Conservation (phyloP, 2,113 vertebrate genomes). For the Acrocephalus kingi region DNA sequence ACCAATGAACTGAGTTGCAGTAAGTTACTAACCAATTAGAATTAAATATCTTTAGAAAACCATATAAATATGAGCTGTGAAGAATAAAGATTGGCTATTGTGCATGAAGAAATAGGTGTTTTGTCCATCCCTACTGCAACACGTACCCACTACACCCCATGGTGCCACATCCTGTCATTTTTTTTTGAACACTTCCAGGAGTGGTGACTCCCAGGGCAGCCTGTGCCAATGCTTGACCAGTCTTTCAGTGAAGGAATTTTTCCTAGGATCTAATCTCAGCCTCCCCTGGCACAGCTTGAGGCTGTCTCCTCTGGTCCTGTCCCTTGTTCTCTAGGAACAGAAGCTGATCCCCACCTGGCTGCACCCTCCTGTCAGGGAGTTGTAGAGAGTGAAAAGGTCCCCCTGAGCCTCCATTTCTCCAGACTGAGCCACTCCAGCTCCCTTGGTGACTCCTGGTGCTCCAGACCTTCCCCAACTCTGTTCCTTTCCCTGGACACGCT, state of each 20-base stretch:
- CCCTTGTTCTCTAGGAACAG: neutral
- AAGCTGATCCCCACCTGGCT: neutral
- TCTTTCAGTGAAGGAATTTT: neutral
- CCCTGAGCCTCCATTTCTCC: neutral
- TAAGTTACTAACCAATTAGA: too few relatives aligned
- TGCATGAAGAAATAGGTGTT: too few relatives aligned
- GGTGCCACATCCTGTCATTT: fast-evolving
- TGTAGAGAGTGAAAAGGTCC: neutral
- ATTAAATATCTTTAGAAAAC: too few relatives aligned
- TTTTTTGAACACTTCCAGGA: neutral
- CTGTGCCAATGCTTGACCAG: neutral
- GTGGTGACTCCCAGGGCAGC: neutral
- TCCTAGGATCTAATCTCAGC: neutral
- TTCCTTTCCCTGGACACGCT: neutral
- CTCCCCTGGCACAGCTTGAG: neutral
- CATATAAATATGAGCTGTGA: too few relatives aligned
- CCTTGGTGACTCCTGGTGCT: neutral
- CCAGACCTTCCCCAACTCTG: neutral
- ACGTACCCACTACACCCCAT: neutral
- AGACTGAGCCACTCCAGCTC: neutral
- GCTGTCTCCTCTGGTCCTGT: neutral
- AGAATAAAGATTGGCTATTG: too few relatives aligned
- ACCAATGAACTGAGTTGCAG: too few relatives aligned
- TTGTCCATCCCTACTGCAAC: too few relatives aligned
- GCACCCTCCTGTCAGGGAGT: neutral